Evolutionary conservation across 2,797 vertebrate species (phyloP).

Genomic region (Capromys pilorides): DNA sequence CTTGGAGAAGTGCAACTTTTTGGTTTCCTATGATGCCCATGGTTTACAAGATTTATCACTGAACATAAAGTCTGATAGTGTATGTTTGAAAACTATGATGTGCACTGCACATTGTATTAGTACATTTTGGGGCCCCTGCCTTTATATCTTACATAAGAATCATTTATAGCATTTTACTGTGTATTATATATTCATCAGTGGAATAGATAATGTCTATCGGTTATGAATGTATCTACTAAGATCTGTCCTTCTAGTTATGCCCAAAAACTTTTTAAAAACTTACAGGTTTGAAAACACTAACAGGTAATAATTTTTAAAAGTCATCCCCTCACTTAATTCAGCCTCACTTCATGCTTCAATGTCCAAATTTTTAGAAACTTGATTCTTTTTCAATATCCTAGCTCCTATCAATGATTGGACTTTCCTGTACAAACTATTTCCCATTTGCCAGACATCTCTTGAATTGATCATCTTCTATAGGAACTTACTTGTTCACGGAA

Average conservation of each 20-base stretch:
- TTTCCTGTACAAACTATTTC: background rate
- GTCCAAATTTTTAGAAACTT: background rate
- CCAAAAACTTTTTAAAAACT: background rate
- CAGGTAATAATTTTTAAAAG: background rate
- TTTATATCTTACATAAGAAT: background rate
- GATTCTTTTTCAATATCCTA: background rate
- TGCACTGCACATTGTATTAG: background rate
- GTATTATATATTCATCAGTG: background rate
- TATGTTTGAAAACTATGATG: background rate
- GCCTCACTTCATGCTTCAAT: background rate
- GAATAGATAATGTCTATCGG: background rate
- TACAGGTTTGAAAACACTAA: background rate
- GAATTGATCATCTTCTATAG: background rate
- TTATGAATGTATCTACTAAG: background rate
- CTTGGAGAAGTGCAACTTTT: background rate
- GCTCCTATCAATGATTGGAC: background rate
- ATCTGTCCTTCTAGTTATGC: background rate
- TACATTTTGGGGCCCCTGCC: background rate
- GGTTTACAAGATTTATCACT: background rate
- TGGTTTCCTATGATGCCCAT: background rate
- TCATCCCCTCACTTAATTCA: background rate
- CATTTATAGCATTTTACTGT: background rate
- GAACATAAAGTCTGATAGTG: background rate
- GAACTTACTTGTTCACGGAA: constrained; percentile 1
- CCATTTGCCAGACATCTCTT: constrained; percentile 5